phyloP scores from a whole-genome alignment of 2,797 vertebrate genomes.

The Pitangus sulphuratus region DNA sequence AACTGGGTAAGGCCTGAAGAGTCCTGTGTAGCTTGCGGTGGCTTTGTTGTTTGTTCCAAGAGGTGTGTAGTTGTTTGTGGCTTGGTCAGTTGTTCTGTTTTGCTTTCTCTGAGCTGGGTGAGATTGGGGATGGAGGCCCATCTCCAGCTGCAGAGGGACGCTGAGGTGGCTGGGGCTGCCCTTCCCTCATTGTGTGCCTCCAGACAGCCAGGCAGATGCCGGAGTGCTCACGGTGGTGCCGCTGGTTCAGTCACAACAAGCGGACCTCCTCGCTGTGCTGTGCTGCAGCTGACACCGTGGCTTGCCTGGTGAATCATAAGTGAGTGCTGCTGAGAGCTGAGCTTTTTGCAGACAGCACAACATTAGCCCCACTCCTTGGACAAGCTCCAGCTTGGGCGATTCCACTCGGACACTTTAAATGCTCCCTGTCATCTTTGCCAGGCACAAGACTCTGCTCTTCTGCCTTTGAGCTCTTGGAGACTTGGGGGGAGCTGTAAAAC shows the following conservation, averaged over 20 bases:
- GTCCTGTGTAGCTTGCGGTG: fast-evolving
- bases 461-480: not conserved
- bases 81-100: not conserved
- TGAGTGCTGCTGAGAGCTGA: not conserved
- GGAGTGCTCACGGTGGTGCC: fast-evolving
- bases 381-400: constrained; percentile 21
- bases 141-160: not conserved
- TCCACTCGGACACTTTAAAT: not conserved
- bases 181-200: fast-evolving
- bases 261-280: fast-evolving
- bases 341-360: not conserved
- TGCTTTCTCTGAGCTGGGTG: not conserved
- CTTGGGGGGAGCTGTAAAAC: not conserved
- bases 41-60: not conserved
- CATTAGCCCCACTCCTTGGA: constrained; percentile 16
- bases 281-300: not conserved
- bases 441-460: not conserved
- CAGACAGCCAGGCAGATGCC: fast-evolving
- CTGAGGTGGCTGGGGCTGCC: not conserved
- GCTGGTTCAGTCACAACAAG: not conserved
- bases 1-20: not conserved
- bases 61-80: not conserved
- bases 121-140: fast-evolving
- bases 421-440: not conserved
- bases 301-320: not conserved